Conservation (phyloP, 2,113 vertebrate species). For the Cochlearius cochlearius region DNA sequence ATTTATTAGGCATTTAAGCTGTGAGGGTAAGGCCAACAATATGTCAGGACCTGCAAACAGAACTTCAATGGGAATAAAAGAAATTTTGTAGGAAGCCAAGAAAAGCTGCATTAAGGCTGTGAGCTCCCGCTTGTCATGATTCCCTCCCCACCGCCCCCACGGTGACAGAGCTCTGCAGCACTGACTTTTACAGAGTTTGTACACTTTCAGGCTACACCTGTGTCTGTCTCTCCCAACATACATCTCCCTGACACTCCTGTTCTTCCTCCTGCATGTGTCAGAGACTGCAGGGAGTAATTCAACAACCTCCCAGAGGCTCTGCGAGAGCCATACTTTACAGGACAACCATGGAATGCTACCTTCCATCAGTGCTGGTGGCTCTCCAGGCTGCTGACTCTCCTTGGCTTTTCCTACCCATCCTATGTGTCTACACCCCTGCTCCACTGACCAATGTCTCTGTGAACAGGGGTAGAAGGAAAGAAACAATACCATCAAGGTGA, state of each 20-base stretch:
- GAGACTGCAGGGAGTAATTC: not conserved
- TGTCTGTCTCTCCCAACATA: not conserved
- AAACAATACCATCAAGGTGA: not conserved
- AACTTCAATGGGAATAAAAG: not conserved
- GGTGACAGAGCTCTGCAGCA: not conserved
- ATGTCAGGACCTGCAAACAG: not conserved
- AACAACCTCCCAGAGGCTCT: not conserved
- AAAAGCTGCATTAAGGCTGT: not conserved
- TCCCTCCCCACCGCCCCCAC: not conserved
- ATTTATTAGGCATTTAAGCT: not conserved
- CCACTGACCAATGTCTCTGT: not conserved
- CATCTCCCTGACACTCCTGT: not conserved
- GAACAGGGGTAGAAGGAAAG: not conserved
- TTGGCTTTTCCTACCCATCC: not conserved
- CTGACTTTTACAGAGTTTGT: not conserved
- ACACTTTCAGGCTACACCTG: not conserved
- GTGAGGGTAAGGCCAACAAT: not conserved
- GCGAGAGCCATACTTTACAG: fast-evolving
- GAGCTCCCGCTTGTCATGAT: not conserved
- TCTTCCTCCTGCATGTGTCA: not conserved
- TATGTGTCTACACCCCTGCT: not conserved
- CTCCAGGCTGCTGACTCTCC: not conserved
- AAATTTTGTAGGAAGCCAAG: not conserved
- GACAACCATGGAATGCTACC: fast-evolving
- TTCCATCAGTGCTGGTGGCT: not conserved